phyloP scores from a whole-genome alignment of 2,888 invertebrate species.

The Clusia tigrina region DNA sequence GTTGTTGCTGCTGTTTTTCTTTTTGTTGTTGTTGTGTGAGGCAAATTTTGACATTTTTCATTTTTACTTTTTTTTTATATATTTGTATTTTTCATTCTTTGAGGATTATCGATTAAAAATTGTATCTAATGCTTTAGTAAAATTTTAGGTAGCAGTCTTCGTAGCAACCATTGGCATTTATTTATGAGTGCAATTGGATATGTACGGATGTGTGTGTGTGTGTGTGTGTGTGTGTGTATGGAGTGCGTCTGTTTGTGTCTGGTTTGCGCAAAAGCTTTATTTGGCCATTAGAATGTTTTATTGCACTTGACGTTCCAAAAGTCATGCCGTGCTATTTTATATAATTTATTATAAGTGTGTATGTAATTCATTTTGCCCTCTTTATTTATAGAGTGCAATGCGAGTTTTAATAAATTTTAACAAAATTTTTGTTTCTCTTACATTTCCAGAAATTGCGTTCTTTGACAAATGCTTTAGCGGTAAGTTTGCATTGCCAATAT shows the following conservation, averaged over 20 bases:
- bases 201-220: no score
- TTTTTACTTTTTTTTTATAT: not conserved
- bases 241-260: no score
- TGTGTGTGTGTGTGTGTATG: no score
- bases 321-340: slow-evolving; percentile 30
- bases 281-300: slow-evolving; percentile 57
- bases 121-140: slow-evolving; percentile 3
- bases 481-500: slow-evolving; percentile 12
- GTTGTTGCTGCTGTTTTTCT: slow-evolving; percentile 10
- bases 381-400: not conserved
- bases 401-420: not conserved
- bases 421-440: no score
- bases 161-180: slow-evolving; percentile 2
- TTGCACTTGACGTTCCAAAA: slow-evolving; percentile 42
- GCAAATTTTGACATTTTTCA: not conserved
- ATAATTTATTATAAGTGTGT: slow-evolving; percentile 39
- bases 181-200: slow-evolving; percentile 52
- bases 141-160: not conserved
- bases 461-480: slow-evolving; percentile 5
- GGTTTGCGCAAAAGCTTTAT: no score
- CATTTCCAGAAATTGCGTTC: not conserved
- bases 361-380: not conserved
- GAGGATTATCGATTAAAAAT: slow-evolving; percentile 2
- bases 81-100: no score
- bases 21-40: slow-evolving; percentile 33